phyloP scores from a whole-genome alignment of 2,888 invertebrate genomes.

The Coleophora flavipennella region DNA sequence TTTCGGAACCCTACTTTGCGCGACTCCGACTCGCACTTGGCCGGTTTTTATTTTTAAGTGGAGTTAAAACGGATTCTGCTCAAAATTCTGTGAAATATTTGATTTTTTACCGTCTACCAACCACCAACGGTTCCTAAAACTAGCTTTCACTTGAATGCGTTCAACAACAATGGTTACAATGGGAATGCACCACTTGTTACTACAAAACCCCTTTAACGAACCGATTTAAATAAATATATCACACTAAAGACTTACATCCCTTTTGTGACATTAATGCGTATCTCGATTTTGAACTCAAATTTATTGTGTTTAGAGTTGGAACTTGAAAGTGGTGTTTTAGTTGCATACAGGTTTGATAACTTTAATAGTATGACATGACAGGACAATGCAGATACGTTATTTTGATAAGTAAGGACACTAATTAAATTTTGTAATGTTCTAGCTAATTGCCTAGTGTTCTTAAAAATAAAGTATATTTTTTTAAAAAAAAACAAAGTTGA shows the following conservation, averaged over 20 bases:
- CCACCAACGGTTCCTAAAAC: constrained; percentile 9
- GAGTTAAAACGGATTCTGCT: too few species aligned
- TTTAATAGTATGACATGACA: too few species aligned
- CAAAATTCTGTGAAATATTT: not conserved
- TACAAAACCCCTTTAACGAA: constrained; percentile 6
- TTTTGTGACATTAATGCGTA: not conserved
- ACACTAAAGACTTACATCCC: not conserved
- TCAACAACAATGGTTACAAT: constrained; percentile 1
- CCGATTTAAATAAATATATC: constrained; percentile 4
- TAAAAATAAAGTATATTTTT: too few species aligned
- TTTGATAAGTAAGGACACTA: too few species aligned
- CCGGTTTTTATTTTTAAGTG: too few species aligned
- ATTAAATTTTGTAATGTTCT: too few species aligned
- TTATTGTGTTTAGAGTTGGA: too few species aligned
- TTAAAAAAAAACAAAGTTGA: too few species aligned
- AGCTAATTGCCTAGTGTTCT: too few species aligned
- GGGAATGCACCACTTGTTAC: constrained; percentile 10
- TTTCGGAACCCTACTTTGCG: too few species aligned
- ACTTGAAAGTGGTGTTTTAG: not conserved
- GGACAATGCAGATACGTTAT: not conserved
- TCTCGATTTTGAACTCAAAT: not conserved
- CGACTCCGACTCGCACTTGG: too few species aligned
- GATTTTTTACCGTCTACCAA: not conserved
- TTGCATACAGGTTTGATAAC: not conserved
- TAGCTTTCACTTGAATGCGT: constrained; percentile 4